Percentiles rank a stretch among this genome's conserved stretches.
These are phyloP conservation scores for Theristicus caerulescens DNA, from an alignment of 2,113 vertebrate species.

Conservation along the genomic window DNA sequence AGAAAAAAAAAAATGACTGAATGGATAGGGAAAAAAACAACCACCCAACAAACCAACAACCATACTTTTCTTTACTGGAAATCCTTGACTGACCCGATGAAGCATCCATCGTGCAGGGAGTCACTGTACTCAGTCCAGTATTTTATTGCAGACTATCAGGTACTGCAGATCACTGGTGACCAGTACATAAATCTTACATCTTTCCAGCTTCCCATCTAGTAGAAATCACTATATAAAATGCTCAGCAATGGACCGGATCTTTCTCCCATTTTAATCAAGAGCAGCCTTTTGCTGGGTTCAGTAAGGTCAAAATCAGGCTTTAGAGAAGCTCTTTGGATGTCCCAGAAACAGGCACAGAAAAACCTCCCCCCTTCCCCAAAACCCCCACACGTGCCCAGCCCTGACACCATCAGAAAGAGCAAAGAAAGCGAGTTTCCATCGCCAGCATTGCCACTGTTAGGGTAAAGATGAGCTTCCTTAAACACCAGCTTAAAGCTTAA, in stretches of 20 bases:
- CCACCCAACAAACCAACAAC: too few species aligned
- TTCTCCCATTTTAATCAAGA: neutral
- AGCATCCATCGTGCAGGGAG: neutral
- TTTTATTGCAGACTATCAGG: neutral
- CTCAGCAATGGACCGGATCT: neutral
- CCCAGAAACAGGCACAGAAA: neutral
- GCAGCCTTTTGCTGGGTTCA: neutral
- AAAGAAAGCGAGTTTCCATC: neutral
- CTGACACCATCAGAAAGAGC: neutral
- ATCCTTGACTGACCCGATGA: neutral
- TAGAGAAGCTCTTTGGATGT: neutral
- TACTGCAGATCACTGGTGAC: neutral
- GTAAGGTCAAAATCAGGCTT: neutral
- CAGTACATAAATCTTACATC: neutral
- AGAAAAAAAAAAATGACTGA: neutral
- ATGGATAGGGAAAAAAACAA: neutral
- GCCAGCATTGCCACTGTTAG: neutral
- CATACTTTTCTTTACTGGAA: neutral
- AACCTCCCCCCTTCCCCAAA: neutral
- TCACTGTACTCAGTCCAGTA: neutral
- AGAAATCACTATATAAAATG: neutral
- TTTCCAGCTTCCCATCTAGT: neutral
- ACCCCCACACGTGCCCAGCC: accelerated
- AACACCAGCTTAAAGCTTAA: neutral
- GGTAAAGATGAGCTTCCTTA: neutral